Percentiles rank a stretch among this genome's conserved stretches.
Conservation (phyloP, 2,797 vertebrate genomes). For the Aythya fuligula region DNA sequence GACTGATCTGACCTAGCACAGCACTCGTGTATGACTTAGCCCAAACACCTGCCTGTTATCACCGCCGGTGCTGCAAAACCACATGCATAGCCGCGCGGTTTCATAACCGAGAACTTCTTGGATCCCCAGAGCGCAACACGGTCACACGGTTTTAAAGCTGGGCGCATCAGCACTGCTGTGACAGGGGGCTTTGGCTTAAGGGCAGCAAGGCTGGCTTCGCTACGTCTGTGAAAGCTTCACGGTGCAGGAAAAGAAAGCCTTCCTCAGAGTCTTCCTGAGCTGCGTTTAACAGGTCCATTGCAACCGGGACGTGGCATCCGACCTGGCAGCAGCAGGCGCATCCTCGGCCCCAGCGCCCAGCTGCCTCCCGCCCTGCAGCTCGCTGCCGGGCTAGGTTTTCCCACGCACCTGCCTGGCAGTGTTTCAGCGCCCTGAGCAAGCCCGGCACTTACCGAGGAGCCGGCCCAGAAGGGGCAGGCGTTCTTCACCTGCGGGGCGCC, state of each 20-base stretch:
- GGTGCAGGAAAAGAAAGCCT: background rate
- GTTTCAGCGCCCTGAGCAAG: background rate
- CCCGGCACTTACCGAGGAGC: constrained; percentile 85
- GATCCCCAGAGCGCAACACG: background rate
- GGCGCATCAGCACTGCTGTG: background rate
- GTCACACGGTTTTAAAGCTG: background rate
- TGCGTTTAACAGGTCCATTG: background rate
- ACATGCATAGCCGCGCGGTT: background rate
- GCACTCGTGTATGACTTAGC: background rate
- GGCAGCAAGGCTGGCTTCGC: background rate
- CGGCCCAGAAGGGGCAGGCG: constrained; percentile 88
- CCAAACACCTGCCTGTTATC: background rate
- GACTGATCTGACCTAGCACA: background rate
- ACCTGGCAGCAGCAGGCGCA: background rate
- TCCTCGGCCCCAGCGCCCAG: background rate
- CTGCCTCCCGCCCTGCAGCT: background rate
- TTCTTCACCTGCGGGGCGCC: constrained; percentile 83
- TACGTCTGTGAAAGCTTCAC: background rate
- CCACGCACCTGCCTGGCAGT: background rate
- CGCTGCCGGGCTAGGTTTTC: background rate
- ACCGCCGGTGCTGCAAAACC: constrained; percentile 21
- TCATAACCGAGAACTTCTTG: background rate
- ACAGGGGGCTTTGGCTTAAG: background rate
- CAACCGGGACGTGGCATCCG: background rate
- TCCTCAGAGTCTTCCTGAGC: background rate